Evolutionary conservation across 1,140 invertebrate species (phyloP), one percentile per base, ranked within the genome.

Genomic region (Brachionus asplanchnoidis): DNA sequence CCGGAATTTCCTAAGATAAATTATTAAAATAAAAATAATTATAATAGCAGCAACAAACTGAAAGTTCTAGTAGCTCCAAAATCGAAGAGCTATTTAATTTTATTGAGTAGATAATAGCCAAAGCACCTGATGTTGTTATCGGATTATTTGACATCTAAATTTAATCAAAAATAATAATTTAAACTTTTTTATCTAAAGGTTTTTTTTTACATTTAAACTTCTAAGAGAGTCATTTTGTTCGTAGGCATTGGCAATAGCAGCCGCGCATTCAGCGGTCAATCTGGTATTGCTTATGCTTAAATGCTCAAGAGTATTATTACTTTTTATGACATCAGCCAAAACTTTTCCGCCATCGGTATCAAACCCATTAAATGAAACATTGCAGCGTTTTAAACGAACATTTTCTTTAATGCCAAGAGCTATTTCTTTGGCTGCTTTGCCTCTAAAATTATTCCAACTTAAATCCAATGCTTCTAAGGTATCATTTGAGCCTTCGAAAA

Each of bases 351-450:
- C 89, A 82, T 88, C 87, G 12, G 85, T 77, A 9, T 87, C 89
- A 79, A 90, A 89, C 0, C 89, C 89, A 85, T 90, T 90, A 87
- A 88, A 90, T 12, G 88, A 86, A 28, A 90, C 85, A 75, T 88
- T 87, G 36, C 88, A 88, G 1, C 85, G 85, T 84, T 89, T 89
- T 53, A 90, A 78, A 14, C 89, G 85, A 23, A 89, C 87, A 75
- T 90, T 90, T 86, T 90, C 89, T 88, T 88, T 88, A 12, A 90
- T 85, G 17, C 89, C 89, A 79, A 87, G 87, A 14, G 88, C 89
- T 53, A 90, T 86, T 8, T 87, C 86, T 17, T 88, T 85, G 26
- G 88, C 89, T 11, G 88, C 89, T 56, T 84, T 85, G 26, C 87
- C 86, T 65, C 88, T 85, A 42, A 90, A 86, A 53, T 87, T 87